Evolutionary conservation across 2,888 invertebrate species (phyloP).

Genomic region (Tenthredo distinguenda): DNA sequence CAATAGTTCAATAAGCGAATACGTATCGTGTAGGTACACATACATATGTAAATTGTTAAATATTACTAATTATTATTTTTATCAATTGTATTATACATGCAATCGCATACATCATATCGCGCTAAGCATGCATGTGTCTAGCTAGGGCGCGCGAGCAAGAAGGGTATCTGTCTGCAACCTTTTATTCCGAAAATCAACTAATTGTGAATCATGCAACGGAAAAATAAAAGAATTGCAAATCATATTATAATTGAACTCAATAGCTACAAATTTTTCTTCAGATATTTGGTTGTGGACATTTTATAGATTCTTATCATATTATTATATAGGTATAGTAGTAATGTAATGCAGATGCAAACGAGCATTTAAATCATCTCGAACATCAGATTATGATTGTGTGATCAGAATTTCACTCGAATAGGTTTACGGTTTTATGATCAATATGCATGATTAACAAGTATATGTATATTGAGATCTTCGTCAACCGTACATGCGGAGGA

Average conservation of each 20-base stretch:
- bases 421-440: no score
- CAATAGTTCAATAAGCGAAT: slow-evolving; percentile 60
- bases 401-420: no score
- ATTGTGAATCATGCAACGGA: slow-evolving; percentile 53
- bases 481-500: no score
- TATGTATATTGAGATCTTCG: no score
- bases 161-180: slow-evolving; percentile 39
- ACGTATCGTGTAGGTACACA: slow-evolving; percentile 64
- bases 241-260: slow-evolving; percentile 14
- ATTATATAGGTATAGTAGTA: slow-evolving; percentile 57
- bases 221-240: background rate
- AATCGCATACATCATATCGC: slow-evolving; percentile 58
- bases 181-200: slow-evolving; percentile 11
- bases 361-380: no score
- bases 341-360: no score
- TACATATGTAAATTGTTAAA: slow-evolving; percentile 68
- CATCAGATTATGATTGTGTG: no score
- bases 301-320: slow-evolving; percentile 75
- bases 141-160: background rate
- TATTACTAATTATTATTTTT: slow-evolving; percentile 71
- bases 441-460: no score
- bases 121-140: background rate
- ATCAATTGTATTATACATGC: slow-evolving; percentile 63
- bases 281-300: slow-evolving; percentile 74
- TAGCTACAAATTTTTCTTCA: slow-evolving; percentile 63